Evolutionary conservation across 2,797 vertebrate species (phyloP), one percentile per base, ranked within the genome.

Genomic region (Crenichthys baileyi): DNA sequence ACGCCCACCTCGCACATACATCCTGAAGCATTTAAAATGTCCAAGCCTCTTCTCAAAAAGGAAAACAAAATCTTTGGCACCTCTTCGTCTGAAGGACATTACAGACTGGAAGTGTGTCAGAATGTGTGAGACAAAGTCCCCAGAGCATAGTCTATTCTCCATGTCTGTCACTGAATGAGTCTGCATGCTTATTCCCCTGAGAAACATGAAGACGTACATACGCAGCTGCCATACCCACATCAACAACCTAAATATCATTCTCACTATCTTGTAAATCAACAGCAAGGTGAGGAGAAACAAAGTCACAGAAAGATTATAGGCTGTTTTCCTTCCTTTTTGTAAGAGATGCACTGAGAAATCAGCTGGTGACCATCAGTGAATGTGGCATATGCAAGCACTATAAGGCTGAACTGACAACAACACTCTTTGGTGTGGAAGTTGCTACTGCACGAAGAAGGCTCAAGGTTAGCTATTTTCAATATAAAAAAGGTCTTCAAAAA

Each of bases 71-170:
- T 73, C 73, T 79, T 81, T 84, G 84, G 73, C 86, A 88, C 84
- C 85, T 84, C 84, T 90, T 87, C 80, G 84, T 93, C 88, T 90
- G 92, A 93, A 93, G 93, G 93, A 93, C 92, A 89, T 79, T 85
- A 87, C 84, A 90, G 80, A 86, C 88, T 90, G 81, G 75, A 89
- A 92, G 88, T 88, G 92, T 94, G 90, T 93, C 93, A 92, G 76
- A 85, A 91, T 87, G 92, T 91, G 91, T 85, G 91, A 94, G 91
- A 95, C 91, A 82, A 75, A 75, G 86, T 94, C 93, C 92, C 93
- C 84, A 76, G 92, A 94, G 93, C 83, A 26, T 77, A 46, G 88
- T 88, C 91, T 80, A 81, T 84, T 91, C 88, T 82, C 81, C 83
- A 76, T 83, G 90, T 90, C 92, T 91, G 93, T 90, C 91, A 92